Conservation (phyloP, 2,888 invertebrate genomes). For the Tipula lateralis region DNA sequence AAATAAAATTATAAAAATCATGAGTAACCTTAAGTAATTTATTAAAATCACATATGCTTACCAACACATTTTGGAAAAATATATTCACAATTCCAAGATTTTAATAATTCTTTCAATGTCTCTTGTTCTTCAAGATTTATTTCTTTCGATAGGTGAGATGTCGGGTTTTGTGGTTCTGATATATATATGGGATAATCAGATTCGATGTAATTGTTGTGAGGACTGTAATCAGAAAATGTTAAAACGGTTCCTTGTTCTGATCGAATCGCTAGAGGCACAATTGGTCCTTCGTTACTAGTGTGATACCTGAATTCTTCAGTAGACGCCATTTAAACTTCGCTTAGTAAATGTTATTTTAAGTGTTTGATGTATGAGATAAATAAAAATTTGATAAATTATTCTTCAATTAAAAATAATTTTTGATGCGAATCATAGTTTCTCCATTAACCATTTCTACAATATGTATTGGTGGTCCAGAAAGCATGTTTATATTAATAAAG, state of each 20-base stretch:
- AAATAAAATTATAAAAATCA: background rate
- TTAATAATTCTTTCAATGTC: background rate
- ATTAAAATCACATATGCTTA: background rate
- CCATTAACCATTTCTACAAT: background rate
- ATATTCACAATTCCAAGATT: background rate
- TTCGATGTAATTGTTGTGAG: background rate
- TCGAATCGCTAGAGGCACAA: no score
- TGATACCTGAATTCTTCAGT: no score
- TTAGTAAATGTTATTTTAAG: no score
- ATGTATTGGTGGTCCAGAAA: background rate
- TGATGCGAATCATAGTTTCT: background rate
- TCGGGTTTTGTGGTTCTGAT: no score
- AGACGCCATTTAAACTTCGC: no score
- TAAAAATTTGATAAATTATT: no score
- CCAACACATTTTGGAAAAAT: background rate
- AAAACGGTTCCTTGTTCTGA: no score
- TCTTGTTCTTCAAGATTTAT: background rate
- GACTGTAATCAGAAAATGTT: background rate
- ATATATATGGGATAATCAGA: background rate
- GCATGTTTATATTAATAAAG: background rate
- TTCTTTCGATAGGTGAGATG: background rate
- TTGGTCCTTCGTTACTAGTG: no score
- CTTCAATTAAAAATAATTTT: background rate
- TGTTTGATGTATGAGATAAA: no score
- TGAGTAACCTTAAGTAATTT: background rate